Percentiles rank a stretch among this genome's conserved stretches.
These are phyloP conservation scores for Laspeyria flexula DNA, from an alignment of 2,888 invertebrate species.

Conservation along the genomic window DNA sequence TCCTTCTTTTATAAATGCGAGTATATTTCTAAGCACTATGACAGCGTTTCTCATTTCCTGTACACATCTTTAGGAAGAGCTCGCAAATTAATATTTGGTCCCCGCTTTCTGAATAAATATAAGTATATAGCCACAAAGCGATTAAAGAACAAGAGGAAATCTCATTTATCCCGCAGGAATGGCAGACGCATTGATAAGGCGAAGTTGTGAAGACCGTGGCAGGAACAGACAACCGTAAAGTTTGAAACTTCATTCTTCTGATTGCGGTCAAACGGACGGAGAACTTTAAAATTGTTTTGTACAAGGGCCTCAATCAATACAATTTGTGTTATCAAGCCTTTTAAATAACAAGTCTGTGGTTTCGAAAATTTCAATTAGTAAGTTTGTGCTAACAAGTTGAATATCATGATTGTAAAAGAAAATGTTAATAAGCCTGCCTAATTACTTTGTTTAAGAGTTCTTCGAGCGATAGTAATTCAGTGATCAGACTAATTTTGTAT, in stretches of 20 bases:
- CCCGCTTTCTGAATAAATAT: slow-evolving; percentile 29
- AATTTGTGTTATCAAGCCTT: slow-evolving; percentile 32
- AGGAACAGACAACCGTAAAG: slow-evolving; percentile 29
- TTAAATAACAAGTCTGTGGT: slow-evolving; percentile 18
- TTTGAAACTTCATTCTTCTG: slow-evolving; percentile 39
- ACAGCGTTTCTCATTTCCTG: slow-evolving; percentile 23
- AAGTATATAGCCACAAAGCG: slow-evolving; percentile 30
- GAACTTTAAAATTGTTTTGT: slow-evolving; percentile 43
- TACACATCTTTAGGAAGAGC: slow-evolving; percentile 18
- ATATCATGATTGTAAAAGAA: slow-evolving; percentile 16
- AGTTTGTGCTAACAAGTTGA: slow-evolving; percentile 25
- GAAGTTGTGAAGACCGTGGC: slow-evolving; percentile 26
- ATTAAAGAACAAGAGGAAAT: slow-evolving; percentile 37
- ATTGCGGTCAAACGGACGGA: slow-evolving; percentile 38
- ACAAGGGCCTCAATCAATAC: slow-evolving; percentile 26
- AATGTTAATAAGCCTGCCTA: slow-evolving; percentile 26
- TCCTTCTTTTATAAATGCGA: not conserved
- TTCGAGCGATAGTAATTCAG: slow-evolving; percentile 27
- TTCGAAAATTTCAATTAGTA: slow-evolving; percentile 16
- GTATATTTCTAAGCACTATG: slow-evolving; percentile 2
- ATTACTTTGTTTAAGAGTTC: slow-evolving; percentile 33
- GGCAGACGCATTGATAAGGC: slow-evolving; percentile 30
- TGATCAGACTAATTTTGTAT: slow-evolving; percentile 7
- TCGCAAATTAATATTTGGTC: slow-evolving; percentile 28
- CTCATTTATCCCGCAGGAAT: slow-evolving; percentile 38